Base-by-base conservation (phyloP, 2,888 invertebrate species). In the Eugnorisma glareosa region DNA sequence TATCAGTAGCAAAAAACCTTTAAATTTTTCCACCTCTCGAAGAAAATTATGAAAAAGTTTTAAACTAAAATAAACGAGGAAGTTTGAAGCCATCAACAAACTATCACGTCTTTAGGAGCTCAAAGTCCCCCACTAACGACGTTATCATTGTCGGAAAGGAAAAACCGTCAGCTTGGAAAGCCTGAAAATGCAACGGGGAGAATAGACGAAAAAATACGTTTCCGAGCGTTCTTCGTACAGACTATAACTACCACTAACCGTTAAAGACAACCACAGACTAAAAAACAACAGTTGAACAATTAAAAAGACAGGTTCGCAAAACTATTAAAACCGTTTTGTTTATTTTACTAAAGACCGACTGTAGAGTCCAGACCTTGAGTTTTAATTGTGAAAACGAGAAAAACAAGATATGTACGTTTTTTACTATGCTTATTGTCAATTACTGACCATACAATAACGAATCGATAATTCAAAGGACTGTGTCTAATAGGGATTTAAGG, bases 151-250 rank as follows among this genome's bases (percentile, higher is more conserved):
- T 91, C 86, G 85, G 87, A 90, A 92, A 91, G 92, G 93, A 92
- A 93, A 93, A 92, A 90, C 91, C 92, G 92, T 91, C 93, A 91
- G 92, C 91, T 92, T 92, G 92, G 92, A 94, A 93, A 93, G 92
- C 91, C 92, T 92, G 94, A 91, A 93, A 94, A 94, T 92, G 91
- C 92, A 91, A 90, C 89, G 91, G 91, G 92, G 93, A 93, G 93
- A 94, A 94, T 94, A 94, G 94, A 93, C 93, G 94, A 95, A 96
- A 96, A 95, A 95, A 94, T 91, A 93, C 92, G 92, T 94, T 95
- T 95, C 95, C 95, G 94, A 91, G 90, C 73, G 77, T 81, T 82
- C 77, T 75, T 79, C 72, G 93, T 93, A 88, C 92, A 91, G 73
- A 90, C 77, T 89, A 84, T 67, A 89, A 67, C 71, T 70, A 82